Percentiles rank a stretch among this genome's conserved stretches.
Evolutionary conservation across 1,140 invertebrate species (phyloP).

Genomic region (Hestina assimilis): DNA sequence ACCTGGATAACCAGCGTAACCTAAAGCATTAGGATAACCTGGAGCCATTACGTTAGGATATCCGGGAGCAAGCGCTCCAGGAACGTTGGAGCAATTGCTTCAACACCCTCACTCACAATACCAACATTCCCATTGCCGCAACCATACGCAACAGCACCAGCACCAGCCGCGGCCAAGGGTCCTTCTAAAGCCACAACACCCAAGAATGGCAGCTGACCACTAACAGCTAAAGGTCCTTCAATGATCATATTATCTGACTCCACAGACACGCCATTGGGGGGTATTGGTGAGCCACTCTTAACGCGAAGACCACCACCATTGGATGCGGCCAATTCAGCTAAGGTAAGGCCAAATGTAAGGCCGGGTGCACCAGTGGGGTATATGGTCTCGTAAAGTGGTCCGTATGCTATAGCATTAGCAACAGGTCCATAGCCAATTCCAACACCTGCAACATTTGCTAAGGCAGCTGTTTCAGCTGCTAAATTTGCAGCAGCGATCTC

Average conservation of each 20-base stretch:
- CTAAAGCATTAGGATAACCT: neutral
- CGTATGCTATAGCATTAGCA: neutral
- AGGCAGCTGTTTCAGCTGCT: conserved; percentile 1
- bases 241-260: conserved; percentile 29
- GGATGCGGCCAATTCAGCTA: neutral
- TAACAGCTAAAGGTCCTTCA: conserved; percentile 36
- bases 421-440: neutral
- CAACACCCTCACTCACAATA: conserved; percentile 19
- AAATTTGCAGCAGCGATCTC: conserved; percentile 1
- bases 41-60: neutral
- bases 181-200: conserved; percentile 42
- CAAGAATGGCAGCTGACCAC: conserved; percentile 44
- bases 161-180: conserved; percentile 22
- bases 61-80: neutral
- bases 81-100: neutral
- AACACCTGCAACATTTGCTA: neutral
- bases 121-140: conserved; percentile 31
- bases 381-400: neutral
- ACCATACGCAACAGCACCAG: conserved; percentile 26
- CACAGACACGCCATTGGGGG: conserved; percentile 29
- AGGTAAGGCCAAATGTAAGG: neutral
- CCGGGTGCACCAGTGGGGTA: neutral
- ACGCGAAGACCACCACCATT: conserved; percentile 23
- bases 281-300: conserved; percentile 22
- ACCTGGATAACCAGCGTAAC: neutral